Evolutionary conservation across 2,797 vertebrate genomes (phyloP), one percentile per base, ranked within the genome.

Genomic region (Coregonus ussuriensis): DNA sequence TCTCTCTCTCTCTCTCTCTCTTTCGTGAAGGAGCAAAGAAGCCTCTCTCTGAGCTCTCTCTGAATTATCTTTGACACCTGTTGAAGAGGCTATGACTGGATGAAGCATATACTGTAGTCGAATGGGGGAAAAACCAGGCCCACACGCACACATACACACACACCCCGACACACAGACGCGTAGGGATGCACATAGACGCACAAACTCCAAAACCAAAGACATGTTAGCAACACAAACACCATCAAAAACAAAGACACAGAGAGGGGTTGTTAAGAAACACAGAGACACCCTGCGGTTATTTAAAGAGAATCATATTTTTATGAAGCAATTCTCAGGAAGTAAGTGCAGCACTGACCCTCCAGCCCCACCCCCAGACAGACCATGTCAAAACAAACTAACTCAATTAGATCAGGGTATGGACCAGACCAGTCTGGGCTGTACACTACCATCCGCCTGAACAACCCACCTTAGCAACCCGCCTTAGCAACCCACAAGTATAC

Each of bases 291-390:
- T 75, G 85, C 77, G 81, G 65, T 90, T 90, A 89, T 92, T 94
- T 93, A 92, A 94, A 94, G 92, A 94, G 89, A 93, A 91, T 93
- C 90, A 94, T 93, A 93, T 92, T 95, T 62, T 94, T 94, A 95
- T 94, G 93, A 93, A 95, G 91, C 93, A 95, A 89, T 94, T 95
- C 90, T 94, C 91, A 93, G 89, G 92, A 94, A 93, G 89, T 93
- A 93, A 93, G 92, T 94, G 92, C 93, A 94, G 93, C 93, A 93
- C 91, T 94, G 93, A 93, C 92, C 92, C 90, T 91, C 92, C 92
- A 93, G 89, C 90, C 93, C 91, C 6, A 54, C 0, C 91, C 91
- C 91, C 93, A 89, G 91, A 93, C 89, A 93, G 88, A 93, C 92
- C 93, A 91, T 91, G 91, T 93, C 90, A 93, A 93, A 83, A 93